phyloP scores from a whole-genome alignment of 2,113 vertebrate species.

The Leucoraja erinaceus region DNA sequence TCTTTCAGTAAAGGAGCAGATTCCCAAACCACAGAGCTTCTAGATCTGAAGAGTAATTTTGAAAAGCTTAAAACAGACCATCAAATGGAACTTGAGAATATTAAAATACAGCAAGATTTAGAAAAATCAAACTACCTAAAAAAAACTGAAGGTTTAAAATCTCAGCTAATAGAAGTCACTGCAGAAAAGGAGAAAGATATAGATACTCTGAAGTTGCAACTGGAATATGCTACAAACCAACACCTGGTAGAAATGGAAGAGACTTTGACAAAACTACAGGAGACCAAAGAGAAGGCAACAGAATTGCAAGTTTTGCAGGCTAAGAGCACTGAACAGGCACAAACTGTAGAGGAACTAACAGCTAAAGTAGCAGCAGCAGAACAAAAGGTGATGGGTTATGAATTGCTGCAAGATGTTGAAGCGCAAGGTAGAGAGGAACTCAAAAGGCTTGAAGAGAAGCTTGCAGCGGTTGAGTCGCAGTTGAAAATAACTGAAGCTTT shows the following conservation, averaged over 20 bases:
- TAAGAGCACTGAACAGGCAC: constrained; percentile 58
- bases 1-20: constrained; percentile 74
- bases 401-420: constrained; percentile 64
- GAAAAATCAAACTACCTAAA: constrained; percentile 52
- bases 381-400: constrained; percentile 68
- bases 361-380: constrained; percentile 61
- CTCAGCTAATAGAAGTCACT: constrained; percentile 55
- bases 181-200: constrained; percentile 76
- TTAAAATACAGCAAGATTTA: constrained; percentile 57
- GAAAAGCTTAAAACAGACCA: constrained; percentile 71
- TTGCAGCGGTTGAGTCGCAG: constrained; percentile 66
- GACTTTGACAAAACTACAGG: constrained; percentile 79
- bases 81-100: constrained; percentile 59
- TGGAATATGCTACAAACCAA: constrained; percentile 83
- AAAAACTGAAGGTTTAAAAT: constrained; percentile 62
- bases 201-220: constrained; percentile 64
- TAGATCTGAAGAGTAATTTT: constrained; percentile 69
- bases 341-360: constrained; percentile 60
- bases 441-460: constrained; percentile 63
- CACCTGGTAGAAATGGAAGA: constrained; percentile 98
- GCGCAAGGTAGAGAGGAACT: constrained; percentile 76
- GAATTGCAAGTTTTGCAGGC: constrained; percentile 73
- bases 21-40: constrained; percentile 63
- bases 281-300: constrained; percentile 79
- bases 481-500: constrained; percentile 61